Evolutionary conservation across 2,888 invertebrate genomes (phyloP), one percentile per base, ranked within the genome.

Genomic region (Protonemura montana): DNA sequence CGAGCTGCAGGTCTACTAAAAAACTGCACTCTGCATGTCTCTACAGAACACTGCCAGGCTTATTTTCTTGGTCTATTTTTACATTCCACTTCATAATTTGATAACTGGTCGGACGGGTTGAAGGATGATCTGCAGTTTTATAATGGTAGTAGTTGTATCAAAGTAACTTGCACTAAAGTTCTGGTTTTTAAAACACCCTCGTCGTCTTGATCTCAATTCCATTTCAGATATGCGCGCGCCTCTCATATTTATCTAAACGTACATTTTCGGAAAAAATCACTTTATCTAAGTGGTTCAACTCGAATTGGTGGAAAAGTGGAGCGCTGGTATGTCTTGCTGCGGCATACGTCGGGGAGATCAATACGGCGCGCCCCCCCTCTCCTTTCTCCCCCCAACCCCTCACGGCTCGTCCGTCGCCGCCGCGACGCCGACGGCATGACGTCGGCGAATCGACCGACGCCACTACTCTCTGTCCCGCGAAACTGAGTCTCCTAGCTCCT

Each of bases 331-430:
- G 27, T 7, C n/a, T 26, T 78, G 78, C 78, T 78, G 78, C 78
- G 78, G 78, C 78, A 78, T 78, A 59, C 59, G 81, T 29, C 81
- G 13, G 0, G 2, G 29, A 7, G 81, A 81, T 81, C 81, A 81
- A 81, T 81, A 81, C 81, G 81, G 30, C 81, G n/a, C n/a, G 81
- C 81, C 81, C 29, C 29, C 81, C 29, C 29, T 10, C 29, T 21
- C 81, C 16, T 13, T 2, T 30, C 29, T 0, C 30, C 21, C 29
- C 13, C 7, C 81, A 2, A 29, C 29, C 29, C 0, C 16, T 21
- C 28, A 28, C 81, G n/a, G 30, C 2, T 7, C 76, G 76, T 21
- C 81, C 30, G 28, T 6, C 81, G 81, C 30, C 81, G n/a, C 28
- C 78, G 26, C 6, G 26, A 26, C 28, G 59, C 21, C 59, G 59